Conservation (phyloP, 2,797 vertebrate genomes). For the Prionace glauca region DNA sequence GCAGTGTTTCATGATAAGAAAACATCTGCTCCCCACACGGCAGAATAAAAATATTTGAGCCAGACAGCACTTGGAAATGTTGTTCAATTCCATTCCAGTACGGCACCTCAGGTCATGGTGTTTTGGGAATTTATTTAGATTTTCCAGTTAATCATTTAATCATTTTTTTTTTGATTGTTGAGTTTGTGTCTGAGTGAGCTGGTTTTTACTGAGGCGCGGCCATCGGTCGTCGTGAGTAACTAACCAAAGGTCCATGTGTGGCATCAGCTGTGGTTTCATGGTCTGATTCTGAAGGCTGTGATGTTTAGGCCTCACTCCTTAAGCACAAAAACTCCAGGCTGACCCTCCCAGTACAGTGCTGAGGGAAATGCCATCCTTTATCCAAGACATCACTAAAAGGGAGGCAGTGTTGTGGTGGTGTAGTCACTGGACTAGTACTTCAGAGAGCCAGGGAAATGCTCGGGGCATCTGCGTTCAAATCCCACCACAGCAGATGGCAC, state of each 20-base stretch:
- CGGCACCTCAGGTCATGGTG: background rate
- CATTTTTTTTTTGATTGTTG: background rate
- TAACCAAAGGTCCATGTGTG: background rate
- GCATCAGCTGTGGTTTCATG: background rate
- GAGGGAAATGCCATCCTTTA: no score
- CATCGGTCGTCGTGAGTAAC: background rate
- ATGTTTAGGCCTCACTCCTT: background rate
- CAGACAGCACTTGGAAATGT: background rate
- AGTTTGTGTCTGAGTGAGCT: background rate
- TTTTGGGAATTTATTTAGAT: background rate
- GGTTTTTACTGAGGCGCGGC: background rate
- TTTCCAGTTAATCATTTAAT: background rate
- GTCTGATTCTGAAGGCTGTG: background rate
- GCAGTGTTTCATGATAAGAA: background rate
- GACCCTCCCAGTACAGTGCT: no score
- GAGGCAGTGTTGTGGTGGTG: no score
- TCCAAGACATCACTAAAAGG: no score
- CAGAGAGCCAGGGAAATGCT: no score
- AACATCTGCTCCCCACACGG: background rate
- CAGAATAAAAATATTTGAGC: background rate
- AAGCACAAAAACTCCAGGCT: no score
- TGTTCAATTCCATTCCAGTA: background rate
- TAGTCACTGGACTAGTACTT: no score
- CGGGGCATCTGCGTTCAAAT: no score
- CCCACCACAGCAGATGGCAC: no score